phyloP scores from a whole-genome alignment of 2,888 invertebrate genomes.

The Chromoteleia sp. region DNA sequence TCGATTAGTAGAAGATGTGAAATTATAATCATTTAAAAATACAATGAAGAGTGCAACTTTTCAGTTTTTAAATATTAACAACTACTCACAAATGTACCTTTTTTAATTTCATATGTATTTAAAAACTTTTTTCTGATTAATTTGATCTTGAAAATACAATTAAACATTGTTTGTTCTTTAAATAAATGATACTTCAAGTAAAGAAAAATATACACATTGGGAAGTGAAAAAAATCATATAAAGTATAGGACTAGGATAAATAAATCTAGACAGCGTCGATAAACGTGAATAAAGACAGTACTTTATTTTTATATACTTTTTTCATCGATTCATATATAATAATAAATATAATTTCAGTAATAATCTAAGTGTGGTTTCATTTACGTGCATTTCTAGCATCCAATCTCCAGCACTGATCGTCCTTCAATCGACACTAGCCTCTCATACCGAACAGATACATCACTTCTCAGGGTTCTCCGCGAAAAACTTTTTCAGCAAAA shows the following conservation, averaged over 20 bases:
- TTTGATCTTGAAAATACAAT: too few relatives aligned
- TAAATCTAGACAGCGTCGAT: conserved; percentile 36
- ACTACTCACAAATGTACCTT: too few relatives aligned
- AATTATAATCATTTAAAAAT: too few relatives aligned
- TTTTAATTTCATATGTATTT: too few relatives aligned
- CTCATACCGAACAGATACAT: conserved; percentile 52
- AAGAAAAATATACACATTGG: background rate
- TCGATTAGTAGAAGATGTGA: too few relatives aligned
- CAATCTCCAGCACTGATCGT: conserved; percentile 62
- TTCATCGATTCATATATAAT: conserved; percentile 66
- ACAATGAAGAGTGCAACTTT: too few relatives aligned
- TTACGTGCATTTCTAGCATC: conserved; percentile 69
- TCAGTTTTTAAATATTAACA: too few relatives aligned
- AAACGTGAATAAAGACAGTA: conserved; percentile 71
- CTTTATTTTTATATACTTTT: conserved; percentile 68
- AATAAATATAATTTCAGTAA: conserved; percentile 68
- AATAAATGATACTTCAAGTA: too few relatives aligned
- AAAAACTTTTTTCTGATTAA: too few relatives aligned
- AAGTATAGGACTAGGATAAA: conserved; percentile 21
- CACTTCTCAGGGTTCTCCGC: conserved; percentile 23
- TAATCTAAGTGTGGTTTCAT: conserved; percentile 68
- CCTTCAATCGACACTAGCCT: conserved; percentile 38
- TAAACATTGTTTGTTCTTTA: too few relatives aligned
- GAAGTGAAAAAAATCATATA: too few relatives aligned
- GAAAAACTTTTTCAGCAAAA: conserved; percentile 49